Base-by-base conservation (phyloP, 2,113 vertebrate species). In the Halcyon senegalensis region DNA sequence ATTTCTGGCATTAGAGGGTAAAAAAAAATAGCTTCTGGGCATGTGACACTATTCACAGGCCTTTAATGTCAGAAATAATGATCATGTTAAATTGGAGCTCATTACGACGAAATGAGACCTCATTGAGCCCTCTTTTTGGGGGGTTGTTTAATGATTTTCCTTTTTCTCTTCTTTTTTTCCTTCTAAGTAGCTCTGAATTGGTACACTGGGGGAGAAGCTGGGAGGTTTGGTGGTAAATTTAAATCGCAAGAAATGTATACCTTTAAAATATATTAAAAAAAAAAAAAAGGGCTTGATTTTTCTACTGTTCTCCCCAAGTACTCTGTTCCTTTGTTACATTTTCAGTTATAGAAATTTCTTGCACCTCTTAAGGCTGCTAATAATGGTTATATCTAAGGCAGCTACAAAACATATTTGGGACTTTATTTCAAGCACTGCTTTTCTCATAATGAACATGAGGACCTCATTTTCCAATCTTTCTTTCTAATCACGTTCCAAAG, bases 1-100 rank as follows among this genome's bases (percentile, higher is more conserved):
- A 98, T 98, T 98, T 98, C 97, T 98, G 95, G 97, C 97, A 98
- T 98, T 98, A 98, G 96, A 96, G 95, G 97, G 95, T 97, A 97
- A 97, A 97, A 97, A 97, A 97, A 97, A 96, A 98, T 97, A 97
- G 98, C 98, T 98, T 97, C 98, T 97, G 97, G 98, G 97, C 98
- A 98, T 98, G 97, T 98, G 98, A 98, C 97, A 98, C 96, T 98
- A 97, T 97, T 98, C 98, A 97, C 82, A 94, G 97, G 97, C 98
- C 98, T 98, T 98, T 98, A 98, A 98, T 98, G 98, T 98, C 98
- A 98, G 98, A 97, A 98, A 98, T 98, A 98, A 98, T 98, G 97
- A 98, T 98, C 94, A 70, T 97, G 95, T 98, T 98, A 98, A 98
- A 98, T 98, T 98, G 98, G 97, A 97, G 97, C 98, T 98, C 97